Evolutionary conservation across 2,888 invertebrate genomes (phyloP), one percentile per base, ranked within the genome.

Genomic region (Hanleya hanleyi): DNA sequence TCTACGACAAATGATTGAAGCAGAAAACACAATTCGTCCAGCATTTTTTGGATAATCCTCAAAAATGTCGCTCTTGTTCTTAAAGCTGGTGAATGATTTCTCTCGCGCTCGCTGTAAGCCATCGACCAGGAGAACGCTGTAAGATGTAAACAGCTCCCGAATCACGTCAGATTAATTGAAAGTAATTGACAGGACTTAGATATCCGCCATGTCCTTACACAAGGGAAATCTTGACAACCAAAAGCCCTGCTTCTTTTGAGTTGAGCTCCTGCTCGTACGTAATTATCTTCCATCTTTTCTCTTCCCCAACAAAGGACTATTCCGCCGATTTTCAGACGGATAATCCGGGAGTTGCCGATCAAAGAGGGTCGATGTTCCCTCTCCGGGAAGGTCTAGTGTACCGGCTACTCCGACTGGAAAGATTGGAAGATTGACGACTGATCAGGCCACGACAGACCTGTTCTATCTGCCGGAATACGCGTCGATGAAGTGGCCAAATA

Each of bases 161-260:
- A 57, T 57, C 57, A 57, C 57, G 57, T 57, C 57, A 18, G 12
- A 22, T 57, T 57, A 57, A 57, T 57, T 57, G 57, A 57, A 57
- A 29, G 57, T 57, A 57, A 57, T 57, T 57, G 57, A 57, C 57
- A 29, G 29, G 26, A 57, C 57, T 57, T 57, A 57, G 57, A 26
- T 57, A 32, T 4, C 26, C 22, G 57, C 57, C 57, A 57, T 57
- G 22, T 57, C 57, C 57, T 29, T 57, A 57, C 57, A 57, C 57
- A 15, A 29, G 57, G 57, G 57, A 57, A 57, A 57, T 57, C 57
- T 57, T 57, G 57, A 57, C 57, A 57, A 32, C 22, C 26, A 57
- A 57, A 57, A 7, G 57, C 29, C 57, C 57, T 32, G 57, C 3
- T 2, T 57, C 22, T 29, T 22, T 57, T 57, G 26, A 57, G 22